Base-by-base conservation (phyloP, 2,797 vertebrate genomes). In the Petrocephalus sullivani region DNA sequence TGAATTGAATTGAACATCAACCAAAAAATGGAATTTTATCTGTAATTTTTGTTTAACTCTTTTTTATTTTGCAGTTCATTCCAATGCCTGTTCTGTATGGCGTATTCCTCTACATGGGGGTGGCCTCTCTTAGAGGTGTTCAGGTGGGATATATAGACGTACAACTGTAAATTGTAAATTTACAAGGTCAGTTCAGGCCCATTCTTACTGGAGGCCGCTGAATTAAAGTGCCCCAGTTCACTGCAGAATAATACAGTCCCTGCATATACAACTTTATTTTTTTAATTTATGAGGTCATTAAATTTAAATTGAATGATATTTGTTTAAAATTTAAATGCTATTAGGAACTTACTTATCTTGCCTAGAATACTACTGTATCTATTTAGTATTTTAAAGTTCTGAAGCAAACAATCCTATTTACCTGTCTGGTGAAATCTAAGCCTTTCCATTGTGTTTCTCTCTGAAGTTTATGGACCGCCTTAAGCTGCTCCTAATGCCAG, bases 51-150 rank as follows among this genome's bases (percentile, higher is more conserved):
- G 28, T 14, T 33, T 33, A 78, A 37, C 37, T 75, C 14, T 75
- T 41, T 75, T 33, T 75, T 83, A 10, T 53, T 88, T 1, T 33
- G 0, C 87, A 99, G 98, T 99, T 98, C 91, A 99, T 99, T 88
- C 98, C 98, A 19, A 99, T 99, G 98, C 98, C 98, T 0, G 98
- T 99, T 78, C 95, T 99, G 87, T 99, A 99, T 0, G 98, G 98
- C 2, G 98, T 99, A 89, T 99, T 99, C 95, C 96, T 99, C 0
- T 99, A 99, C 91, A 99, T 99, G 98, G 98, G 98, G 0, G 98
- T 99, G 0, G 98, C 98, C 0, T 99, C 98, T 1, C 97, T 99
- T 56, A 99, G 98, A 0, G 97, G 98, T 0, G 98, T 99, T 41
- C 98, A 99, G 97, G 98, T 99, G 92, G 93, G 94, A 64, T 57